Evolutionary conservation across 2,888 invertebrate species (phyloP).

Genomic region (Heliconius ismenius): DNA sequence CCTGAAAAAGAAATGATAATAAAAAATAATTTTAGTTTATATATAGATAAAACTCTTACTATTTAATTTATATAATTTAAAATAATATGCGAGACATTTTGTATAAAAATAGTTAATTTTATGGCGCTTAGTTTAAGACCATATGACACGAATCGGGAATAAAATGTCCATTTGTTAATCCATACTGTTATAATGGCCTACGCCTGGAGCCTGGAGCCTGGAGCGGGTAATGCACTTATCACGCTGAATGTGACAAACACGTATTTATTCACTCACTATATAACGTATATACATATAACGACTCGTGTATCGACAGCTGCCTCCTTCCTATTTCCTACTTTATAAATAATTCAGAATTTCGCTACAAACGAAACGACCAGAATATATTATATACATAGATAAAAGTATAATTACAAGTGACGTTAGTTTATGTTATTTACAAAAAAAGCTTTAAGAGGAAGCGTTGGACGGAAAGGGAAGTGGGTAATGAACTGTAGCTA

Average conservation of each 20-base stretch:
- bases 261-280: neutral
- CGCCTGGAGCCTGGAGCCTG: no score
- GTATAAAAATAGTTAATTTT: constrained; percentile 8
- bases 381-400: neutral
- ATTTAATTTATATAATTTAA: no score
- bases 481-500: neutral
- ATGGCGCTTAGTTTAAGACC: neutral
- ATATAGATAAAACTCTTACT: no score
- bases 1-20: no score
- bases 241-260: neutral
- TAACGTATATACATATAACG: neutral
- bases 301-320: neutral
- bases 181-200: neutral
- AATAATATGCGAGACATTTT: neutral
- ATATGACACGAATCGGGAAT: neutral
- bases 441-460: constrained; percentile 9
- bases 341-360: constrained; percentile 1
- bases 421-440: neutral
- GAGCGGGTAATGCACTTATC: no score
- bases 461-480: constrained; percentile 2
- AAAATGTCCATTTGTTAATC: neutral
- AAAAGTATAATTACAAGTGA: neutral
- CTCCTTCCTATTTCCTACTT: constrained; percentile 3
- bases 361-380: constrained; percentile 1
- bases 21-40: no score